Conservation (phyloP, 2,888 invertebrate genomes). For the Rhingia rostrata region DNA sequence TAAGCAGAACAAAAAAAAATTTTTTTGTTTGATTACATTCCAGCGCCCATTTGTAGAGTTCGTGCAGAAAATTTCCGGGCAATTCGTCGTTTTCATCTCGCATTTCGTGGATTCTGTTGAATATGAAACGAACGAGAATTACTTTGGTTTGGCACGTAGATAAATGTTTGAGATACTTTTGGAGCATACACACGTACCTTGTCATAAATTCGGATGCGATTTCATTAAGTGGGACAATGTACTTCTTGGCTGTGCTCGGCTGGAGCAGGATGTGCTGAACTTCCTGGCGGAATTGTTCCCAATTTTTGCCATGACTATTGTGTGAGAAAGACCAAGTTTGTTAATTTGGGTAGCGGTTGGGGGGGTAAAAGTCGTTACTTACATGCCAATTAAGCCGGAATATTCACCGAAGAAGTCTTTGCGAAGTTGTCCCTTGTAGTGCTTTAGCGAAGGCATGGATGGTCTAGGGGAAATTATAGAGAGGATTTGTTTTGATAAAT, state of each 20-base stretch:
- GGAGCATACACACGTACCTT: constrained; percentile 83
- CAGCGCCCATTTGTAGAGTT: constrained; percentile 95
- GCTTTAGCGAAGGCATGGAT: constrained; percentile 88
- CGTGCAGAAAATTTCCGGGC: constrained; percentile 92
- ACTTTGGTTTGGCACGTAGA: background rate
- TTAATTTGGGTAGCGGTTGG: background rate
- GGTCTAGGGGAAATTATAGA: constrained; percentile 81
- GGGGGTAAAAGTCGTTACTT: constrained; percentile 81
- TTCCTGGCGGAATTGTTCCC: constrained; percentile 92
- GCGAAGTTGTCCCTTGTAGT: constrained; percentile 88
- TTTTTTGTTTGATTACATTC: constrained; percentile 89
- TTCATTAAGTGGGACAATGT: constrained; percentile 88
- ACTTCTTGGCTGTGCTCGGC: constrained; percentile 90
- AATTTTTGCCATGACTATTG: constrained; percentile 91
- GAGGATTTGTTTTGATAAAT: background rate
- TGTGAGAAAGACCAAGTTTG: background rate
- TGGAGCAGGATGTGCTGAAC: constrained; percentile 93
- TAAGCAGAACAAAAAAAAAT: constrained; percentile 1
- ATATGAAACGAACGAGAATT: constrained; percentile 2
- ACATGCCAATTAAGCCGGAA: constrained; percentile 90
- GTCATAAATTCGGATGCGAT: constrained; percentile 90
- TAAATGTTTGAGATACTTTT: background rate
- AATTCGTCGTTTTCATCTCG: constrained; percentile 87
- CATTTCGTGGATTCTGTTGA: constrained; percentile 86
- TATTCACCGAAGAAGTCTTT: constrained; percentile 89